Evolutionary conservation across 2,113 vertebrate species (phyloP), one percentile per base, ranked within the genome.

Genomic region (Microtus oregoni): DNA sequence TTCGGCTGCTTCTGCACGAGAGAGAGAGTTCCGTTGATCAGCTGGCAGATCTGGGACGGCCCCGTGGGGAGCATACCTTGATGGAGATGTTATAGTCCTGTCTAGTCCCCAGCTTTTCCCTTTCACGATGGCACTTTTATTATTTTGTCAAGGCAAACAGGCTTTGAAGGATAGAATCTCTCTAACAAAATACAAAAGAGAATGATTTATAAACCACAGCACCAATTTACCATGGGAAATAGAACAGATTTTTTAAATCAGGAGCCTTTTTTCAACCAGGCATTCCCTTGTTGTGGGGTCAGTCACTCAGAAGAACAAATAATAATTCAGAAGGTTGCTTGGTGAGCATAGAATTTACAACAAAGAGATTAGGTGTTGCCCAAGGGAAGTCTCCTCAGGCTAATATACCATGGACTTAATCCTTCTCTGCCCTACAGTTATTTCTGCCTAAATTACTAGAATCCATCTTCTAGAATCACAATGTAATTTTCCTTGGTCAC

Each of bases 401-500:
- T 98, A 97, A 93, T 93, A 79, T 97, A 96, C 96, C 78, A 89
- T 95, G 91, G 92, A 97, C 86, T 97, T 98, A 97, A 97, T 98
- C 92, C 96, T 97, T 97, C 92, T 97, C 83, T 97, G 91, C 92
- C 94, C 96, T 95, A 78, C 0, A 0, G 96, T 97, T 97, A 94
- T 97, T 96, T 97, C 95, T 97, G 91, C 94, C 91, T 96, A 97
- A 98, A 97, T 98, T 97, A 97, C 96, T 96, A 82, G 97, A 97
- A 97, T 98, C 94, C 91, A 95, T 97, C 96, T 97, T 97, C 95
- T 75, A 87, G 96, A 97, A 96, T 95, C 89, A 89, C 91, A 97
- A 79, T 58, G 86, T 97, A 94, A 95, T 96, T 97, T 97, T 94
- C 92, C 82, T 96, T 87, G 89, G 97, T 91, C 91, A 92, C 82